Conservation (phyloP, 2,797 vertebrate species). For the Hoplostethus atlanticus region DNA sequence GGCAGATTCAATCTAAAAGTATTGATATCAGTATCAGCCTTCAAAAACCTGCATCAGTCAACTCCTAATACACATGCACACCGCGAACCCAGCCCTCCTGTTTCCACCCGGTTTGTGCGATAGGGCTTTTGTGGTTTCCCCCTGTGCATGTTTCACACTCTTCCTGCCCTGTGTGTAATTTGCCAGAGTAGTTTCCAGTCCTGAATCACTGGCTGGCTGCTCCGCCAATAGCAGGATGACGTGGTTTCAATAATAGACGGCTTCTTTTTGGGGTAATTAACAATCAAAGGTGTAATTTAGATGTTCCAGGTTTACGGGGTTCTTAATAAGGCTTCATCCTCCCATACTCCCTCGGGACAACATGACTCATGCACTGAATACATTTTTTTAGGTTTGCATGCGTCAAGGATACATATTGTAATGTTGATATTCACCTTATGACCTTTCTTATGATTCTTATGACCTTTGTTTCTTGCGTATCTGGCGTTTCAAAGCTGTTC, state of each 20-base stretch:
- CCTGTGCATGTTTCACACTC: constrained; percentile 52
- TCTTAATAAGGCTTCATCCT: constrained; percentile 71
- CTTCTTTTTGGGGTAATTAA: constrained; percentile 78
- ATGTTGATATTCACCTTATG: constrained; percentile 14
- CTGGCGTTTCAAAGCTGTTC: background rate
- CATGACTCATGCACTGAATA: constrained; percentile 63
- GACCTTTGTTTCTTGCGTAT: background rate
- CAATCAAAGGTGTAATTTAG: constrained; percentile 81
- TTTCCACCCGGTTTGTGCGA: constrained; percentile 19
- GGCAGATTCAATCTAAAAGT: too few relatives aligned
- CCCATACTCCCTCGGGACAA: constrained; percentile 43
- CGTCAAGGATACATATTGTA: constrained; percentile 31
- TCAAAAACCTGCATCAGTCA: too few relatives aligned
- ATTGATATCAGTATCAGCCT: too few relatives aligned
- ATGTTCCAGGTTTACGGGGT: constrained; percentile 68
- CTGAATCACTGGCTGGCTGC: constrained; percentile 72
- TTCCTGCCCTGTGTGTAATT: constrained; percentile 68
- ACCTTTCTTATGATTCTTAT: constrained; percentile 16
- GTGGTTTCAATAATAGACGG: constrained; percentile 72
- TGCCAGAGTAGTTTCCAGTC: constrained; percentile 69
- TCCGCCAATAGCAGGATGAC: constrained; percentile 72
- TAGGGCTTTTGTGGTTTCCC: constrained; percentile 54
- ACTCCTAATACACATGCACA: constrained; percentile 6
- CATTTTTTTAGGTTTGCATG: constrained; percentile 51
- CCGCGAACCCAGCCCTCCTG: background rate